These are phyloP conservation scores for Elaphurus davidianus DNA, from an alignment of 2,113 vertebrate genomes.

Conservation along the genomic window DNA sequence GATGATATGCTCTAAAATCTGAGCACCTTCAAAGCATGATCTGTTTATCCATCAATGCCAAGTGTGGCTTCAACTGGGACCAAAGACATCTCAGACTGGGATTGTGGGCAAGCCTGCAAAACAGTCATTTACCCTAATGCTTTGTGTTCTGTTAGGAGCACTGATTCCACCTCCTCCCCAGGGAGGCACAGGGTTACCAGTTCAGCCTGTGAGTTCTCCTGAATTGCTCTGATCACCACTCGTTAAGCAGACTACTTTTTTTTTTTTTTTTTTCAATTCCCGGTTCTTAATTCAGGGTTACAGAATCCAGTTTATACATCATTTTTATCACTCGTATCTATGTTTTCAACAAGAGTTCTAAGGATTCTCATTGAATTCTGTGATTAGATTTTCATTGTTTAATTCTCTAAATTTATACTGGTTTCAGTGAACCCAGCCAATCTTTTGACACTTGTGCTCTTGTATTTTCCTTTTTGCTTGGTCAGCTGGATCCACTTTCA, in stretches of 20 bases:
- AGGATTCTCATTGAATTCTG: not conserved
- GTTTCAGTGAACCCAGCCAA: not conserved
- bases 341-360: not conserved
- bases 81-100: not conserved
- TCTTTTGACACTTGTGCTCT: not conserved
- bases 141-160: not conserved
- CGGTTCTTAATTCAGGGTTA: not conserved
- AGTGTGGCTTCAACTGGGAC: not conserved
- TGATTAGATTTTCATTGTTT: not conserved
- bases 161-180: not conserved
- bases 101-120: not conserved
- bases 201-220: not conserved
- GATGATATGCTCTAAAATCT: not conserved
- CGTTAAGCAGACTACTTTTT: not conserved
- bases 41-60: not conserved
- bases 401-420: not conserved
- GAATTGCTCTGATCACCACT: not conserved
- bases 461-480: not conserved
- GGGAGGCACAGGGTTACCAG: fast-evolving
- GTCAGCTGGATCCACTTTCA: not conserved
- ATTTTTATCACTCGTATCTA: not conserved
- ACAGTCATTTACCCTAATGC: not conserved
- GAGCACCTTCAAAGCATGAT: not conserved
- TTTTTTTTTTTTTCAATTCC: not conserved
- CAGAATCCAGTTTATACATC: not conserved